Evolutionary conservation across 2,113 vertebrate genomes (phyloP).

Genomic region (Nyctibius bracteatus): DNA sequence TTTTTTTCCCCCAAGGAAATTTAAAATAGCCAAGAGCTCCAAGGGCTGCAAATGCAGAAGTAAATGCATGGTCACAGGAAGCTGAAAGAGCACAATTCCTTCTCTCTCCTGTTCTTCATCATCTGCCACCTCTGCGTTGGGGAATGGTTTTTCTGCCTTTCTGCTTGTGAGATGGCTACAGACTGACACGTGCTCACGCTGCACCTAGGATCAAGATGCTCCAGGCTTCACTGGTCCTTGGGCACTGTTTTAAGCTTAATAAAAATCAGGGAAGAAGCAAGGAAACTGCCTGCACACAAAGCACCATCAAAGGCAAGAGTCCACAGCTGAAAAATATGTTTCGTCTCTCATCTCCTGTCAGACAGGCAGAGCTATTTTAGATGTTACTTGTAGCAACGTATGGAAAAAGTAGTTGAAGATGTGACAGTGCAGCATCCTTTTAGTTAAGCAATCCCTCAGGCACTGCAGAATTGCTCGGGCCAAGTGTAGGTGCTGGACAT

Average conservation of each 20-base stretch:
- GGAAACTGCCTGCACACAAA: background rate
- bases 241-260: background rate
- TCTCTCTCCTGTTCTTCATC: background rate
- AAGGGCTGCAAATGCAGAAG: background rate
- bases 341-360: background rate
- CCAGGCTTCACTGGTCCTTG: background rate
- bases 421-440: background rate
- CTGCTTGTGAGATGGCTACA: background rate
- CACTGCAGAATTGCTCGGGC: rapidly evolving
- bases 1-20: background rate
- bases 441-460: background rate
- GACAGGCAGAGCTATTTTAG: background rate
- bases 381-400: background rate
- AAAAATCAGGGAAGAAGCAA: background rate
- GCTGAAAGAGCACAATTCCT: background rate
- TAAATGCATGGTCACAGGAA: background rate
- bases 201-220: background rate
- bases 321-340: background rate
- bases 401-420: background rate
- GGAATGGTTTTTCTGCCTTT: background rate
- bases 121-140: background rate
- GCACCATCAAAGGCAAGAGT: background rate
- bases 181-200: background rate
- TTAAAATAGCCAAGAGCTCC: background rate
- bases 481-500: background rate